These are phyloP conservation scores for Ochropleura plecta DNA, from an alignment of 2,888 invertebrate genomes.

Conservation along the genomic window DNA sequence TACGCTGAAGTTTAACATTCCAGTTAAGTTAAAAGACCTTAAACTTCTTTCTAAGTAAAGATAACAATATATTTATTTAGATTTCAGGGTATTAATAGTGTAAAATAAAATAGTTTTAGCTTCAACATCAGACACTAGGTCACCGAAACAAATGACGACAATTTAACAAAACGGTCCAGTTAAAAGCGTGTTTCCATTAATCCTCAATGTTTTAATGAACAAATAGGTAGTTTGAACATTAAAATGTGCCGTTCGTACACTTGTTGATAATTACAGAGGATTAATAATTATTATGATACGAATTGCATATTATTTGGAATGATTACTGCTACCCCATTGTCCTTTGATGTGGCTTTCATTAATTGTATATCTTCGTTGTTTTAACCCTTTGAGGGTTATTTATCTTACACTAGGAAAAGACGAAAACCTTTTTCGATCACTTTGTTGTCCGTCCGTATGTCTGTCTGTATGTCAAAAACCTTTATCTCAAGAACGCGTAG, in stretches of 20 bases:
- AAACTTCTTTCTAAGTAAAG: background rate
- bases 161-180: slow-evolving; percentile 31
- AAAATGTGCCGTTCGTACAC: slow-evolving; percentile 44
- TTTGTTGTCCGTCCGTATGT: too few relatives aligned
- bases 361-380: slow-evolving; percentile 16
- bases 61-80: background rate
- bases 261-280: slow-evolving; percentile 47
- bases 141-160: slow-evolving; percentile 32
- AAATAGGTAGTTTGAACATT: slow-evolving; percentile 49
- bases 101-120: background rate
- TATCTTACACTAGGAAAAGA: background rate
- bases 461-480: too few relatives aligned
- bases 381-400: slow-evolving; percentile 6
- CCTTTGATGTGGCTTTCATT: slow-evolving; percentile 35
- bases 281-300: slow-evolving; percentile 50
- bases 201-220: slow-evolving; percentile 44
- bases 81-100: too few relatives aligned
- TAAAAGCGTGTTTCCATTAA: slow-evolving; percentile 49
- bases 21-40: background rate
- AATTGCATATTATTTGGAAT: slow-evolving; percentile 47
- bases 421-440: too few relatives aligned
- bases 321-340: slow-evolving; percentile 15
- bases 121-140: slow-evolving; percentile 5
- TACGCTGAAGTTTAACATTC: slow-evolving; percentile 8
- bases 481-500: too few relatives aligned